Conservation (phyloP, 2,797 vertebrate species). For the Emys orbicularis region DNA sequence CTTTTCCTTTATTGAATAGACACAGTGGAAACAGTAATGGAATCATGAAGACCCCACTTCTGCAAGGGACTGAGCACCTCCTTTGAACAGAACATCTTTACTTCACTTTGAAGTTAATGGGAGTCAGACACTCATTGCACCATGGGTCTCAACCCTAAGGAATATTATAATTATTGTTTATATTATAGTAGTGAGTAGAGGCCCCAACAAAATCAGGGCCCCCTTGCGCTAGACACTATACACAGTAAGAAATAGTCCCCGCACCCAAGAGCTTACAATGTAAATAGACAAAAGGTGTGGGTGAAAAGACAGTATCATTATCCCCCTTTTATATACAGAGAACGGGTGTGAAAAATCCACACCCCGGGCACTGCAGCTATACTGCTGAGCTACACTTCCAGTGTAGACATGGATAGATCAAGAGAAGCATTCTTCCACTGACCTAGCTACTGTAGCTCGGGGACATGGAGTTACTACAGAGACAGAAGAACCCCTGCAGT, state of each 20-base stretch:
- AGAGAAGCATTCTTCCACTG: background rate
- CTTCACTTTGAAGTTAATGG: background rate
- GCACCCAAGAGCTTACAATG: background rate
- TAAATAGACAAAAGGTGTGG: background rate
- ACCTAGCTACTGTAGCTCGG: background rate
- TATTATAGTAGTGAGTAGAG: background rate
- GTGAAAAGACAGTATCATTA: background rate
- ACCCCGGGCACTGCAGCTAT: background rate
- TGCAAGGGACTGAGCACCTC: background rate
- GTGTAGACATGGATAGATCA: background rate
- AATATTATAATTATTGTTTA: background rate
- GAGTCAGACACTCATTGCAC: fast-evolving
- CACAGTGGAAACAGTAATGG: background rate
- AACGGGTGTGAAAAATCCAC: background rate
- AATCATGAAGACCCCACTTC: background rate
- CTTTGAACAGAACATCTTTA: background rate
- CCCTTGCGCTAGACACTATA: background rate
- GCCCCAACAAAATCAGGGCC: background rate
- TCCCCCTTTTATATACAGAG: fast-evolving
- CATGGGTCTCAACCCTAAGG: background rate
- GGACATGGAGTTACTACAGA: background rate
- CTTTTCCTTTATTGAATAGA: background rate
- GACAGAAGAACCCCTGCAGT: background rate
- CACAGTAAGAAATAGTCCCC: background rate
- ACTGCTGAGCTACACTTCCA: background rate